Conservation (phyloP, 2,113 vertebrate genomes). For the Heterocephalus glaber region DNA sequence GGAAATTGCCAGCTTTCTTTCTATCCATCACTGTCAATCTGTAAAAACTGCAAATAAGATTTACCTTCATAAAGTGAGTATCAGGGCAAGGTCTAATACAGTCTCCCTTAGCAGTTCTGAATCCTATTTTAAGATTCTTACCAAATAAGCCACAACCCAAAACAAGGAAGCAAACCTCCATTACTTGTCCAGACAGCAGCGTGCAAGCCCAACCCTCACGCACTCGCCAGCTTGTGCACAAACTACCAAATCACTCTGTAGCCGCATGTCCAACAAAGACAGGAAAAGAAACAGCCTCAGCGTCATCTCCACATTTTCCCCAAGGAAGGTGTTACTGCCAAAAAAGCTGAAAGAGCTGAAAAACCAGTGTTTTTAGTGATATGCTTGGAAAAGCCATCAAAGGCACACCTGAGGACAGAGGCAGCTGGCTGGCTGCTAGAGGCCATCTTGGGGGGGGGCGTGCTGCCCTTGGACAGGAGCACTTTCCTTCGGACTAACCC, state of each 20-base stretch:
- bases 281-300: neutral
- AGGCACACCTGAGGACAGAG: neutral
- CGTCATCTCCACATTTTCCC: slow-evolving; percentile 30
- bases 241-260: neutral
- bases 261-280: neutral
- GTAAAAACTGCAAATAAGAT: neutral
- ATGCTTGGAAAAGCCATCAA: neutral
- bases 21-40: neutral
- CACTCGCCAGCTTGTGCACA: neutral
- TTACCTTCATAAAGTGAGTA: neutral
- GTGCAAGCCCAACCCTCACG: neutral
- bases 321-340: neutral
- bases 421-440: neutral
- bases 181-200: neutral
- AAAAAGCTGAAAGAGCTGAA: neutral
- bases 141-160: neutral
- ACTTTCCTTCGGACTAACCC: neutral
- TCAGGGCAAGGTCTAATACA: neutral
- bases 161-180: neutral
- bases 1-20: neutral
- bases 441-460: slow-evolving; percentile 11
- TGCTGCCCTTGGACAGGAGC: neutral
- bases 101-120: neutral
- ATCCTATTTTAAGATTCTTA: neutral
- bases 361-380: neutral